Base-by-base conservation (phyloP, 1,140 invertebrate genomes). In the Papilio polyxenes region DNA sequence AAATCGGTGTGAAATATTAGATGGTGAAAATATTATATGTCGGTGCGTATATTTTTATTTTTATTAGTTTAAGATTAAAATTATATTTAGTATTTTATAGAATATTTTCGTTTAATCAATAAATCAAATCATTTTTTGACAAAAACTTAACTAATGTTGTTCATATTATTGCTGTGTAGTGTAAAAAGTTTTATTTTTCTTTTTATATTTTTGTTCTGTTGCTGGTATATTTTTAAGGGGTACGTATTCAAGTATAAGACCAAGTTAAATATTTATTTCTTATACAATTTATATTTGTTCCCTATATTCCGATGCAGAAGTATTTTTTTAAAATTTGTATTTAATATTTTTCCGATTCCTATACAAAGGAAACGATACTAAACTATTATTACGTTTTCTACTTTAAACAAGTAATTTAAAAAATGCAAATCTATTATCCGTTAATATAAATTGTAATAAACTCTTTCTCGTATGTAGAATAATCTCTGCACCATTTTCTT, bases 1-100 rank as follows among this genome's bases (percentile, higher is more conserved):
- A 72, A 72, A 72, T 72, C 65, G 23, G 31, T 72, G 65, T 72
- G 13, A 72, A 72, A 37, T 40, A 72, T 72, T 72, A 13, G 65
- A 72, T 72, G 65, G 65, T 72, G 65, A 13, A 72, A 72, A 72
- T 72, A 15, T 72, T 72, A 40, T 20, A 72, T 37, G 31, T 72
- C 65, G 65, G 65, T 72, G 65, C 65, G 65, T 72, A 72, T 1
- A 72, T 37, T 72, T 72, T 37, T 15, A 17, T 72, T 72, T 31
- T 72, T 72, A 69, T 72, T 72, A 65, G 13, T 37, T 72, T 72
- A 69, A 65, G 3, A 65, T 6, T 65, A 31, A 59, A 65, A 31
- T 59, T 10, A 59, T n/a, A 53, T 17, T 53, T 53, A 15, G 5
- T 59, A n/a, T 59, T 59, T 59, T 59, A 20, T n/a, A 20, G 7